phyloP scores from a whole-genome alignment of 2,113 vertebrate genomes.

The Labeo catla region DNA sequence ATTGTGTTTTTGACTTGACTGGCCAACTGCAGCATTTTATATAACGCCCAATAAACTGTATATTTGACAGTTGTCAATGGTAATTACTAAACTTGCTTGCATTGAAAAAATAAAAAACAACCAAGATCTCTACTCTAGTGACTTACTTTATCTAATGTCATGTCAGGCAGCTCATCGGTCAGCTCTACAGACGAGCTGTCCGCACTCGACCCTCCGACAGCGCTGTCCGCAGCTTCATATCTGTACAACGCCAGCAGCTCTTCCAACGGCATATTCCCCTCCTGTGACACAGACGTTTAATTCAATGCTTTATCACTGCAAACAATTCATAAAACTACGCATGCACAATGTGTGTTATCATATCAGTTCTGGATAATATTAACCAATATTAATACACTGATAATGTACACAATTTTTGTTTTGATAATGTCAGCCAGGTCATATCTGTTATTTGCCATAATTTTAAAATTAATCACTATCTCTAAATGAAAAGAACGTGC shows the following conservation, averaged over 20 bases:
- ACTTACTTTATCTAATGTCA: slow-evolving; percentile 90
- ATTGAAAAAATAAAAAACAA: not conserved
- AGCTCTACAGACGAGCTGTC: slow-evolving; percentile 88
- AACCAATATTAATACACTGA: not conserved
- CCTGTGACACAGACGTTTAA: slow-evolving; percentile 67
- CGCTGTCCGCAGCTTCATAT: slow-evolving; percentile 80
- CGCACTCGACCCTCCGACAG: slow-evolving; percentile 77
- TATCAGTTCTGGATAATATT: not conserved
- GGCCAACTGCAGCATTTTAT: too few relatives aligned
- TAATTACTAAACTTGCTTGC: too few relatives aligned
- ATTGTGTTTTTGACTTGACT: too few relatives aligned
- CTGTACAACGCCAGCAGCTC: slow-evolving; percentile 88
- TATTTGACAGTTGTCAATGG: too few relatives aligned
- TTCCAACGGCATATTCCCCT: slow-evolving; percentile 89
- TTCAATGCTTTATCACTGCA: not conserved
- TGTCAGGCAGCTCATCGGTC: slow-evolving; percentile 88
- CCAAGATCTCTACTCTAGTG: not conserved
- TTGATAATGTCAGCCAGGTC: not conserved
- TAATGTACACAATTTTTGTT: not conserved
- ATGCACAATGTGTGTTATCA: not conserved
- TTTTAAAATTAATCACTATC: not conserved
- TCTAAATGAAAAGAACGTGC: not conserved
- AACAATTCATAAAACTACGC: not conserved
- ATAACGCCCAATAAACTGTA: too few relatives aligned
- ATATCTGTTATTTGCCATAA: not conserved